Conservation (phyloP, 2,797 vertebrate species). For the Cephalopachus bancanus region DNA sequence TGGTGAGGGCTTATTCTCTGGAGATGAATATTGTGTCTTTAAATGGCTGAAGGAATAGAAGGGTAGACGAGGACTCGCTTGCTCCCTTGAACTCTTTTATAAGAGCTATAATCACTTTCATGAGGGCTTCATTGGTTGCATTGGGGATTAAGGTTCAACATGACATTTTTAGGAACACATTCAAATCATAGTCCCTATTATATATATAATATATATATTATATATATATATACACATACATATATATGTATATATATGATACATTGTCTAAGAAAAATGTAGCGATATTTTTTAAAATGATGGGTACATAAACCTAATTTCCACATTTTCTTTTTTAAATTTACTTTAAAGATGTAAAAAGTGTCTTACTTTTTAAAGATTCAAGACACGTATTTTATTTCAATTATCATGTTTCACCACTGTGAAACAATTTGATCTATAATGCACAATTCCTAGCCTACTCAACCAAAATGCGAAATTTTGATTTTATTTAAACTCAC, state of each 20-base stretch:
- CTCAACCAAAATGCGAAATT: neutral
- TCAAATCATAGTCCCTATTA: neutral
- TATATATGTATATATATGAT: too few species aligned
- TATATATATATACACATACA: too few species aligned
- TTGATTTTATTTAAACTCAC: constrained; percentile 57
- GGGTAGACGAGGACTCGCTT: neutral
- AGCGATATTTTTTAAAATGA: constrained; percentile 16
- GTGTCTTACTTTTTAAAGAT: neutral
- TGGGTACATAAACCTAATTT: neutral
- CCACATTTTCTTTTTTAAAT: neutral
- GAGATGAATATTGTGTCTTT: neutral
- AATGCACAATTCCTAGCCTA: constrained; percentile 4
- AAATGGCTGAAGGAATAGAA: neutral
- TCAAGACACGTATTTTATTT: neutral
- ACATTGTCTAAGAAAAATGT: neutral
- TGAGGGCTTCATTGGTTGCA: neutral
- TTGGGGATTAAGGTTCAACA: neutral
- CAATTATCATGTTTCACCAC: constrained; percentile 1
- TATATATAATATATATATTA: neutral
- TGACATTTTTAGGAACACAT: neutral
- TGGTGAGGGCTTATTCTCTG: neutral
- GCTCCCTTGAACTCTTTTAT: neutral
- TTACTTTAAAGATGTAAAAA: neutral
- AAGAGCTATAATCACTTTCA: neutral
- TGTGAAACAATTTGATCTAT: neutral